Evolutionary conservation across 2,888 invertebrate species (phyloP).

Genomic region (Netelia virgata): DNA sequence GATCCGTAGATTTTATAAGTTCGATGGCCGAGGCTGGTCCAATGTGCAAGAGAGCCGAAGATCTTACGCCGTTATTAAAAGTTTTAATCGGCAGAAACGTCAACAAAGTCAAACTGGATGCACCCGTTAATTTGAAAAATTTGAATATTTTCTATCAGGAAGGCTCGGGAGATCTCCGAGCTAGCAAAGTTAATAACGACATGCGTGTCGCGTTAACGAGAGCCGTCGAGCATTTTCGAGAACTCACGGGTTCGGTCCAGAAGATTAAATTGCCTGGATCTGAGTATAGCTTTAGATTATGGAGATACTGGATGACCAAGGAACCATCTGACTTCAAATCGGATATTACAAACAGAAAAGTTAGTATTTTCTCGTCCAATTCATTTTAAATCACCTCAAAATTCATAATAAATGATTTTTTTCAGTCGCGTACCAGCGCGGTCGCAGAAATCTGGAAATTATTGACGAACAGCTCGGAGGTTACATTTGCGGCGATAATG

Average conservation of each 20-base stretch:
- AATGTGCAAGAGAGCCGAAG: slow-evolving; percentile 91
- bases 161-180: slow-evolving; percentile 90
- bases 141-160: slow-evolving; percentile 92
- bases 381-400: neutral
- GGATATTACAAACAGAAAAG: slow-evolving; percentile 88
- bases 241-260: slow-evolving; percentile 80
- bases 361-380: slow-evolving; percentile 66
- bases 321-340: slow-evolving; percentile 89
- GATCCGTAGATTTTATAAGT: slow-evolving; percentile 87
- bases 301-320: slow-evolving; percentile 91
- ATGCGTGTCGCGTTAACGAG: slow-evolving; percentile 88
- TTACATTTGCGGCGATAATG: slow-evolving; percentile 89
- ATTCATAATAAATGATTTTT: slow-evolving; percentile 26
- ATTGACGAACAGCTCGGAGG: slow-evolving; percentile 88
- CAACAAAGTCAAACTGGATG: slow-evolving; percentile 87
- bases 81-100: slow-evolving; percentile 87
- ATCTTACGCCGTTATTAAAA: slow-evolving; percentile 92
- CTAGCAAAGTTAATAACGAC: slow-evolving; percentile 90
- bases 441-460: slow-evolving; percentile 82
- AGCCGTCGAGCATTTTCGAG: slow-evolving; percentile 84
- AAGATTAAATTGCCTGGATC: slow-evolving; percentile 84
- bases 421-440: slow-evolving; percentile 78
- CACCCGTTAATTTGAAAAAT: slow-evolving; percentile 88
- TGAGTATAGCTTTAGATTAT: slow-evolving; percentile 88
- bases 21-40: slow-evolving; percentile 95